Percentiles rank a stretch among this genome's conserved stretches.
phyloP scores from a whole-genome alignment of 2,888 invertebrate genomes.

The Polyploca ridens region DNA sequence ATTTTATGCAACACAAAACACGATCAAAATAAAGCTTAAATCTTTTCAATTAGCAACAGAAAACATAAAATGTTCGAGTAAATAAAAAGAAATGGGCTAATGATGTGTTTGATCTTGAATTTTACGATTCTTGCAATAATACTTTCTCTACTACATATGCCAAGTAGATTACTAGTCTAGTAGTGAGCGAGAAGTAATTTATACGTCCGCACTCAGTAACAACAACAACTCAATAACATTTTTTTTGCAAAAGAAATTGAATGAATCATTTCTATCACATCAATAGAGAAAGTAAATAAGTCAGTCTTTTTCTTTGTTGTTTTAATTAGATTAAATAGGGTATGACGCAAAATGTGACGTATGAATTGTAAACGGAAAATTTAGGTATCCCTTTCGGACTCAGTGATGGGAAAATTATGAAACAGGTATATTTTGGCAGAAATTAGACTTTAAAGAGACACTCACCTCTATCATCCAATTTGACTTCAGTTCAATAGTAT shows the following conservation, averaged over 20 bases:
- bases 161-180: slow-evolving; percentile 64
- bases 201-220: slow-evolving; percentile 40
- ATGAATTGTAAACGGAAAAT: not conserved
- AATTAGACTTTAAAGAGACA: too few relatives aligned
- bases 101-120: slow-evolving; percentile 47
- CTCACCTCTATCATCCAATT: too few relatives aligned
- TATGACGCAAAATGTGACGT: not conserved
- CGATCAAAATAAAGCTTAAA: too few relatives aligned
- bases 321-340: not conserved
- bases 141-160: slow-evolving; percentile 41
- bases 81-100: slow-evolving; percentile 12
- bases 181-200: slow-evolving; percentile 47
- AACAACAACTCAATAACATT: slow-evolving; percentile 23
- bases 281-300: slow-evolving; percentile 7
- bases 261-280: not conserved
- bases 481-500: too few relatives aligned
- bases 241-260: slow-evolving; percentile 15
- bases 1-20: too few relatives aligned
- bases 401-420: too few relatives aligned
- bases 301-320: not conserved
- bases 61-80: not conserved
- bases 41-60: not conserved
- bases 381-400: not conserved
- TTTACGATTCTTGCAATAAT: slow-evolving; percentile 27
- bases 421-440: too few relatives aligned